A percentile compares a stretch with the other conserved stretches of the same genome.
Evolutionary conservation across 2,113 vertebrate genomes (phyloP).

Genomic region (Cranoglanis bouderius): DNA sequence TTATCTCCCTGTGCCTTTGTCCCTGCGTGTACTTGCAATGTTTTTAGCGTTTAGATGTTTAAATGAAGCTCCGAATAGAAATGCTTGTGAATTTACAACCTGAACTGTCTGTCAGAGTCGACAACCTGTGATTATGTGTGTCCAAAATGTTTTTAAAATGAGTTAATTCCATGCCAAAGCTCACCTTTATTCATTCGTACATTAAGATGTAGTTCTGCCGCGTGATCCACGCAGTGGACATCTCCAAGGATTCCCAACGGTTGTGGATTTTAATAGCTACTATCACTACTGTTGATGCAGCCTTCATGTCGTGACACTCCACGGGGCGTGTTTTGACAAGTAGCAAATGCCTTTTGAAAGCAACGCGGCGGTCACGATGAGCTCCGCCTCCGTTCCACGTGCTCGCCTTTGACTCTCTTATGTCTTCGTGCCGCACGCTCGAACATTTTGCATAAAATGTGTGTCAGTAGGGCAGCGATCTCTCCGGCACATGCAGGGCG

Average conservation of each 20-base stretch:
- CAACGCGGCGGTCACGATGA: slow-evolving; percentile 73
- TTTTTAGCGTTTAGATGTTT: neutral
- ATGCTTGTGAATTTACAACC: neutral
- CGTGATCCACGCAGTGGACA: neutral
- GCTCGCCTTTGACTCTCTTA: slow-evolving; percentile 61
- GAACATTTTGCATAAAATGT: slow-evolving; percentile 77
- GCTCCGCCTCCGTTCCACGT: slow-evolving; percentile 76
- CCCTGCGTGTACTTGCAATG: neutral
- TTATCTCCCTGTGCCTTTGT: neutral
- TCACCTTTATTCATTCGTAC: neutral
- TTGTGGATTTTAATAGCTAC: neutral
- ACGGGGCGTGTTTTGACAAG: slow-evolving; percentile 12
- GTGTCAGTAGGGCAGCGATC: slow-evolving; percentile 79
- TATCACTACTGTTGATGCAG: neutral
- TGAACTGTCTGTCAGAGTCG: neutral
- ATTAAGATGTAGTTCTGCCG: neutral
- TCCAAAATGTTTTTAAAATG: neutral
- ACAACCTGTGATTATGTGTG: neutral
- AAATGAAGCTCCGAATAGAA: neutral
- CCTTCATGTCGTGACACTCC: slow-evolving; percentile 11
- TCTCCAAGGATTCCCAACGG: slow-evolving; percentile 9
- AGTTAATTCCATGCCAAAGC: neutral
- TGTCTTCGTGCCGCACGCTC: slow-evolving; percentile 60
- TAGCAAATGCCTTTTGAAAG: slow-evolving; percentile 43
- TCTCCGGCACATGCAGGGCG: slow-evolving; percentile 72